Percentiles rank a stretch among this genome's conserved stretches.
These are phyloP conservation scores for Lasioglossum oenotherae DNA, from an alignment of 2,888 invertebrate genomes.

Conservation along the genomic window DNA sequence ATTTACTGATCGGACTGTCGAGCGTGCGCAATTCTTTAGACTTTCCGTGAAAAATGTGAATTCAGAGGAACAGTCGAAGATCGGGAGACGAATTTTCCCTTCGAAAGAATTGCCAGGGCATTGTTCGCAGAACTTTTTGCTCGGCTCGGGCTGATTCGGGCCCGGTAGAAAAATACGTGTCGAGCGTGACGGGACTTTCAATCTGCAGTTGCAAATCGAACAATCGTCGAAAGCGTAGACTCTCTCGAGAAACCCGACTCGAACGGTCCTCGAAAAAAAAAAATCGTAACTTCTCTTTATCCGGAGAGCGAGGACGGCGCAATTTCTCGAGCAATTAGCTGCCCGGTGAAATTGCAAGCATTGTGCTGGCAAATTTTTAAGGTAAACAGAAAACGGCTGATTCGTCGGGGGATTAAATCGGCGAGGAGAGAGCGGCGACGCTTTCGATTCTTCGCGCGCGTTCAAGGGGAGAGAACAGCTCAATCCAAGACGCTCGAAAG, in stretches of 20 bases:
- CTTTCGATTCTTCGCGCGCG: constrained; percentile 3
- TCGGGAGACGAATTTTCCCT: background rate
- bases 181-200: background rate
- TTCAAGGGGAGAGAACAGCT: background rate
- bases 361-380: constrained; percentile 54
- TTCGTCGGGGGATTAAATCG: constrained; percentile 53
- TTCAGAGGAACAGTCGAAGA: background rate
- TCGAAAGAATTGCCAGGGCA: background rate
- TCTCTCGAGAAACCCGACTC: background rate
- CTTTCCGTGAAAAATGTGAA: too few species aligned
- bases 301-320: constrained; percentile 13
- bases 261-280: constrained; percentile 6
- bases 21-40: too few species aligned
- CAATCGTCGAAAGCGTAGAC: background rate
- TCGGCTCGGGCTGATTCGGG: background rate
- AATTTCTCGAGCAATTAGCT: constrained; percentile 61
- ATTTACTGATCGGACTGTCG: background rate
- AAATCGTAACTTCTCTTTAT: constrained; percentile 35
- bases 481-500: background rate
- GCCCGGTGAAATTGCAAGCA: constrained; percentile 54
- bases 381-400: constrained; percentile 42
- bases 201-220: background rate
- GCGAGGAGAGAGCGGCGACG: background rate
- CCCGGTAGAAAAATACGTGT: background rate
- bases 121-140: background rate